These are phyloP conservation scores for Platichthys stellatus DNA, from an alignment of 2,113 vertebrate species.

Conservation along the genomic window DNA sequence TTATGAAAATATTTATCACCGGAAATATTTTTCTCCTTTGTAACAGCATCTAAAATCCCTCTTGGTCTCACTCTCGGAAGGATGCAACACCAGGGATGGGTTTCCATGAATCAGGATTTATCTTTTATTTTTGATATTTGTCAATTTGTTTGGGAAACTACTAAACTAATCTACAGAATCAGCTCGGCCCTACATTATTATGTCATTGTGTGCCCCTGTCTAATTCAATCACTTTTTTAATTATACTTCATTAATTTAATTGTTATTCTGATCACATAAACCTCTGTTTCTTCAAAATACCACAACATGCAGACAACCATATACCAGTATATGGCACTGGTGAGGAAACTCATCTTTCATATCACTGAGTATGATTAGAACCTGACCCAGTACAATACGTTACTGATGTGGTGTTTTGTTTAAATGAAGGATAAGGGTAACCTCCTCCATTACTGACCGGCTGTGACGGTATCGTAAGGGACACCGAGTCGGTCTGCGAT, in stretches of 20 bases:
- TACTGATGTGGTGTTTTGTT: neutral
- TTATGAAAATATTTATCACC: no score
- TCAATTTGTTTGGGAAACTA: no score
- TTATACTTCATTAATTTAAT: neutral
- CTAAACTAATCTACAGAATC: no score
- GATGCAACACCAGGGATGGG: no score
- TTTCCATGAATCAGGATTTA: no score
- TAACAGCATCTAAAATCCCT: no score
- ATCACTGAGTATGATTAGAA: neutral
- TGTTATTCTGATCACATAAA: neutral
- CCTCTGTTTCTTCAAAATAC: neutral
- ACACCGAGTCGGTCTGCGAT: conserved; percentile 84
- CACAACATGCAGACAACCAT: neutral
- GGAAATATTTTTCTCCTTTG: no score
- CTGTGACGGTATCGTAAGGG: conserved; percentile 78
- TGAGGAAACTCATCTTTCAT: neutral
- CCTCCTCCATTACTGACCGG: conserved; percentile 76
- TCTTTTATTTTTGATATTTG: no score
- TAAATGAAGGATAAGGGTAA: neutral
- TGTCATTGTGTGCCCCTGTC: no score
- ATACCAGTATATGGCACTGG: neutral
- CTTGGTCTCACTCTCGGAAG: no score
- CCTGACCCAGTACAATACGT: neutral
- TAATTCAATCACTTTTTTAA: neutral
- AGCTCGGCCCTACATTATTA: no score